A percentile compares a stretch with the other conserved stretches of the same genome.
These are phyloP conservation scores for Paedocypris sp. DNA, from an alignment of 2,113 vertebrate species.

Conservation along the genomic window DNA sequence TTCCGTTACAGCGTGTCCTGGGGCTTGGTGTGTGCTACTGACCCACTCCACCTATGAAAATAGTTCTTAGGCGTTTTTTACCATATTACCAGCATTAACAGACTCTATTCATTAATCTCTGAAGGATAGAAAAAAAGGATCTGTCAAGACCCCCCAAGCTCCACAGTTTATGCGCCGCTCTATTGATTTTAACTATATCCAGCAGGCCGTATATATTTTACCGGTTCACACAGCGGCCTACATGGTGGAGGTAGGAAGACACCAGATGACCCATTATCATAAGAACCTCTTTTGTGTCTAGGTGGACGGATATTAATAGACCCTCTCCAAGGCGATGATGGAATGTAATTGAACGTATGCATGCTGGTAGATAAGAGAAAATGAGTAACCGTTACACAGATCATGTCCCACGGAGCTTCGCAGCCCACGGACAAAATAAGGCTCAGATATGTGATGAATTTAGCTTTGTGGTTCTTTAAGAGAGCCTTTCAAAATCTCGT, in stretches of 20 bases:
- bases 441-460: too few species aligned
- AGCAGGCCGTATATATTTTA: slow-evolving; percentile 28
- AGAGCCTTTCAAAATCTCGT: too few species aligned
- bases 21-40: background rate
- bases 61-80: background rate
- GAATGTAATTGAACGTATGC: slow-evolving; percentile 15
- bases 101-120: slow-evolving; percentile 6
- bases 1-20: background rate
- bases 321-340: slow-evolving; percentile 16
- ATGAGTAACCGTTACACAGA: slow-evolving; percentile 39
- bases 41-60: background rate
- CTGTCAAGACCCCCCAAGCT: background rate
- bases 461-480: too few species aligned
- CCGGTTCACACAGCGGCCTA: slow-evolving; percentile 5
- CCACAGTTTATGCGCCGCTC: slow-evolving; percentile 19
- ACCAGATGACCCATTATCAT: slow-evolving; percentile 1
- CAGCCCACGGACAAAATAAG: too few species aligned
- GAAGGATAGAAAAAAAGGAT: background rate
- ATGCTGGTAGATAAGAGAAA: slow-evolving; percentile 8
- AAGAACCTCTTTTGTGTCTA: slow-evolving; percentile 3
- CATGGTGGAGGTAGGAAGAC: background rate
- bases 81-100: background rate
- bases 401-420: slow-evolving; percentile 8
- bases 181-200: slow-evolving; percentile 36
- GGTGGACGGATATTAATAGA: slow-evolving; percentile 27